These are phyloP conservation scores for Nymphalis urticae DNA, from an alignment of 2,888 invertebrate species.

Conservation along the genomic window DNA sequence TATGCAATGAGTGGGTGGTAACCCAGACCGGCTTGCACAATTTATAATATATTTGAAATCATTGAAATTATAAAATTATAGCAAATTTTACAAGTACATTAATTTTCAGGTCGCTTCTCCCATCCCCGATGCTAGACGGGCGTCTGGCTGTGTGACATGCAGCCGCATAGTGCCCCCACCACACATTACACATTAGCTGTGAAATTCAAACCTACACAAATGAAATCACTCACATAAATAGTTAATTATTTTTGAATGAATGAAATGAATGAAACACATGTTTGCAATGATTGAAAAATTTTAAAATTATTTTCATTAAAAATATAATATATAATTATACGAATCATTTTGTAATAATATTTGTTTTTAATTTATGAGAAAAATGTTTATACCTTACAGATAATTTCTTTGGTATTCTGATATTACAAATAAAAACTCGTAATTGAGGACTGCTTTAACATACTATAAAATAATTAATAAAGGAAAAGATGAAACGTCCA, in stretches of 20 bases:
- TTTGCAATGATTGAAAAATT: not conserved
- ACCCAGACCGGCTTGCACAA: too few species aligned
- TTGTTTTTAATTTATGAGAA: not conserved
- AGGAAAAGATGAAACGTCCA: not conserved
- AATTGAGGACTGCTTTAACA: constrained; percentile 7
- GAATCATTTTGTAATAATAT: not conserved
- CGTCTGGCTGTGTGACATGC: constrained; percentile 65
- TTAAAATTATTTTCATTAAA: not conserved
- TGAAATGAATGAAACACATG: not conserved
- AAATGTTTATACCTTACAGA: not conserved
- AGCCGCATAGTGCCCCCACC: constrained; percentile 36
- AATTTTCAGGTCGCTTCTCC: constrained; percentile 63
- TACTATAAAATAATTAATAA: constrained; percentile 17
- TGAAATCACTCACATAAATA: constrained; percentile 22
- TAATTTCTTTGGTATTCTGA: not conserved
- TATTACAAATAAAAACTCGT: not conserved
- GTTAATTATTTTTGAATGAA: constrained; percentile 21
- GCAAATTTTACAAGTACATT: too few species aligned
- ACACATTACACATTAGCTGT: constrained; percentile 46
- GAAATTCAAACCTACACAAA: constrained; percentile 33
- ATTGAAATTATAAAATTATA: too few species aligned
- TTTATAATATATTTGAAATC: too few species aligned
- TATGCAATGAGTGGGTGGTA: too few species aligned
- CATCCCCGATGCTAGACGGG: constrained; percentile 63
- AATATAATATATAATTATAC: not conserved